A percentile compares a stretch with the other conserved stretches of the same genome.
Conservation (phyloP, 2,888 invertebrate genomes). For the Eulithis testata region DNA sequence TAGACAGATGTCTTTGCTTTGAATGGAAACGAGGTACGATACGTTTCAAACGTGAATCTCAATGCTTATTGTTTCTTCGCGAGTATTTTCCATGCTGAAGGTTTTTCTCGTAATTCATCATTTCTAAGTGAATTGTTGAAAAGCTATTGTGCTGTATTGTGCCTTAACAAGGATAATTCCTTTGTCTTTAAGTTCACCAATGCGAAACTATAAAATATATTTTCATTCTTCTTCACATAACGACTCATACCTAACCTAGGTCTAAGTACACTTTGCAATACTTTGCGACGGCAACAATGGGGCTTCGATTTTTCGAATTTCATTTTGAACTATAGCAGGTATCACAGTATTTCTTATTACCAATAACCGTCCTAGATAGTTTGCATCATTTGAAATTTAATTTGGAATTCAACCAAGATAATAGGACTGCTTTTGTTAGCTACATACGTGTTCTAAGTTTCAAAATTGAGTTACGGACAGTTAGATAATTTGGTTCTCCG, state of each 20-base stretch:
- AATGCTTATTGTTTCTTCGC: conserved; percentile 27
- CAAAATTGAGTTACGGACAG: conserved; percentile 67
- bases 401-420: conserved; percentile 54
- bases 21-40: conserved; percentile 15
- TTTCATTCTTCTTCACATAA: conserved; percentile 44
- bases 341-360: neutral
- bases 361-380: conserved; percentile 53
- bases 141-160: conserved; percentile 49
- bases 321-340: neutral
- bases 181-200: conserved; percentile 60
- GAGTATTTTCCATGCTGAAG: conserved; percentile 30
- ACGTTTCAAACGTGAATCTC: conserved; percentile 20
- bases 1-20: conserved; percentile 22
- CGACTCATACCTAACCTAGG: neutral
- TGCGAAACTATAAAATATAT: conserved; percentile 56
- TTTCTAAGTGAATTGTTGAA: conserved; percentile 46
- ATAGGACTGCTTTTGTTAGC: conserved; percentile 53
- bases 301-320: neutral
- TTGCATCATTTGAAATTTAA: conserved; percentile 51
- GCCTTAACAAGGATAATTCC: conserved; percentile 58
- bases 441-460: conserved; percentile 57
- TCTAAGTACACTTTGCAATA: no score
- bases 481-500: conserved; percentile 68
- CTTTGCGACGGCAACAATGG: no score
- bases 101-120: conserved; percentile 38